Evolutionary conservation across 2,797 vertebrate genomes (phyloP).

Genomic region (Thunnus albacares): DNA sequence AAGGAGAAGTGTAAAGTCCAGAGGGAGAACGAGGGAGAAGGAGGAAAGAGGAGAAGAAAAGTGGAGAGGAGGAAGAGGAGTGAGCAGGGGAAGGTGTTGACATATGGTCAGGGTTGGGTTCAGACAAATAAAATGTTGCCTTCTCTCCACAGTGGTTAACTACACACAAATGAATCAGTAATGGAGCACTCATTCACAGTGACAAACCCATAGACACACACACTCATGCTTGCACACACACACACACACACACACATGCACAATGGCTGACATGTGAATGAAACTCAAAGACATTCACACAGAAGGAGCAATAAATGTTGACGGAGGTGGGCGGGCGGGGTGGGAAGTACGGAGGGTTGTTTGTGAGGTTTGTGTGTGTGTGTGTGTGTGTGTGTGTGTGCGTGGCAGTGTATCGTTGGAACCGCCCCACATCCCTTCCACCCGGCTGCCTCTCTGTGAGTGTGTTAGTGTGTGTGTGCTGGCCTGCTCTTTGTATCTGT

Average conservation of each 20-base stretch:
- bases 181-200: slow-evolving; percentile 73
- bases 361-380: slow-evolving; percentile 56
- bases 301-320: slow-evolving; percentile 82
- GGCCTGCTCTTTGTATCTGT: slow-evolving; percentile 86
- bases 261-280: slow-evolving; percentile 80
- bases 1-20: slow-evolving; percentile 32
- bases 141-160: slow-evolving; percentile 91
- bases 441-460: slow-evolving; percentile 73
- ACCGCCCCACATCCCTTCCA: slow-evolving; percentile 79
- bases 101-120: slow-evolving; percentile 97
- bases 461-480: slow-evolving; percentile 63
- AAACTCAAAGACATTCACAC: slow-evolving; percentile 79
- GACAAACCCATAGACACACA: slow-evolving; percentile 43
- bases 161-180: slow-evolving; percentile 91
- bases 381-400: slow-evolving; percentile 54
- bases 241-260: slow-evolving; percentile 47
- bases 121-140: slow-evolving; percentile 95
- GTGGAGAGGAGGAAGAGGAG: slow-evolving; percentile 48
- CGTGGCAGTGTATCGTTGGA: slow-evolving; percentile 61
- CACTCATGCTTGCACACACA: slow-evolving; percentile 35
- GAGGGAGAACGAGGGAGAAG: slow-evolving; percentile 17
- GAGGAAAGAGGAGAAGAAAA: slow-evolving; percentile 30
- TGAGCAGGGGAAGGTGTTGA: slow-evolving; percentile 47
- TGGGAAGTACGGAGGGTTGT: slow-evolving; percentile 62
- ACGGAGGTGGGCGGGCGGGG: slow-evolving; percentile 65